Conservation (phyloP, 2,797 vertebrate species). For the Xenopus petersii region DNA sequence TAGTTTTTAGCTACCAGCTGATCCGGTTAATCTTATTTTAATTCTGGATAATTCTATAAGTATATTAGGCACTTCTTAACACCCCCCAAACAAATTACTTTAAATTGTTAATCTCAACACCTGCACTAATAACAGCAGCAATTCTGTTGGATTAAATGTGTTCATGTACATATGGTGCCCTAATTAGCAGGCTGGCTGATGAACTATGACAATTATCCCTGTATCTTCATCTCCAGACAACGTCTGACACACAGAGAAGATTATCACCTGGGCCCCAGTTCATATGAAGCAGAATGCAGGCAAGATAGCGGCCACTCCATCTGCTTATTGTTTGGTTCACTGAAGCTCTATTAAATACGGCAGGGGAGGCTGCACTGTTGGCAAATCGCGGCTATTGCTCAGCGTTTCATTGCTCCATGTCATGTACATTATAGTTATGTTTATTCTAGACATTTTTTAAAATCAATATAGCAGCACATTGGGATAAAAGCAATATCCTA, state of each 20-base stretch:
- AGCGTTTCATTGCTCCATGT: conserved; percentile 16
- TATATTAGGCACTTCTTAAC: too few relatives aligned
- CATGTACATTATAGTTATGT: neutral
- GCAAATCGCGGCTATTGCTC: conserved; percentile 23
- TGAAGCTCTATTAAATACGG: conserved; percentile 10
- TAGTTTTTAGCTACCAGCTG: too few relatives aligned
- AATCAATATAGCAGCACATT: neutral
- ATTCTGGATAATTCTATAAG: too few relatives aligned
- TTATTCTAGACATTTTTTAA: neutral
- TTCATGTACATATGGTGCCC: conserved; percentile 26
- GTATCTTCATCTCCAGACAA: conserved; percentile 15
- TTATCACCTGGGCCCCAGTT: conserved; percentile 25
- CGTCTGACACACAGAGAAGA: conserved; percentile 31
- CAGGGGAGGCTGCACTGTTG: conserved; percentile 3
- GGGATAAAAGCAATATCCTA: neutral
- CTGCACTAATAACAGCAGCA: neutral
- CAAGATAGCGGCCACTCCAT: conserved; percentile 17
- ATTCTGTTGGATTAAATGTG: neutral
- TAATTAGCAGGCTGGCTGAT: conserved; percentile 29
- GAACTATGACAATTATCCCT: conserved; percentile 17
- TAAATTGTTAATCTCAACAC: neutral
- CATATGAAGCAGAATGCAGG: neutral
- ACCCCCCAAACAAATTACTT: too few relatives aligned
- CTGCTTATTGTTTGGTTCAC: conserved; percentile 25
- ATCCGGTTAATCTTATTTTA: too few relatives aligned